Conservation (phyloP, 1,140 invertebrate genomes). For the Trichoplusia ni region DNA sequence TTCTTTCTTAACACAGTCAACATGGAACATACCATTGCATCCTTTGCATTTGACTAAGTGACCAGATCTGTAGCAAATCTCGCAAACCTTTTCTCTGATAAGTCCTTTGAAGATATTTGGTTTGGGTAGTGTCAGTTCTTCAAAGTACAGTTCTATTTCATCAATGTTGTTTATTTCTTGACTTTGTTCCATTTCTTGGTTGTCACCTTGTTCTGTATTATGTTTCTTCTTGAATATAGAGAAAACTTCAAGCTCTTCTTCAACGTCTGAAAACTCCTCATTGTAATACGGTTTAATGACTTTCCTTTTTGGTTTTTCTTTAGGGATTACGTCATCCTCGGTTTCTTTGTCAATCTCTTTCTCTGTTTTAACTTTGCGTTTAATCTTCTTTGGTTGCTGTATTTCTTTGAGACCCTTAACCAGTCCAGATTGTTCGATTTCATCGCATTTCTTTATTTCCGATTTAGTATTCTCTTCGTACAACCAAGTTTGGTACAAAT, state of each 20-base stretch:
- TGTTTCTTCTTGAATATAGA: conserved; percentile 50
- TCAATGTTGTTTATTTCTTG: conserved; percentile 40
- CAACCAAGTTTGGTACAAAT: conserved; percentile 81
- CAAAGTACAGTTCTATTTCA: conserved; percentile 68
- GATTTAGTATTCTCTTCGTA: conserved; percentile 73
- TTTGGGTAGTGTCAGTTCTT: conserved; percentile 62
- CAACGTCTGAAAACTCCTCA: conserved; percentile 65
- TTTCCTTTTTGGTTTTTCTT: conserved; percentile 69
- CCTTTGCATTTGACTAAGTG: conserved; percentile 85
- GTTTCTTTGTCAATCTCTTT: conserved; percentile 50
- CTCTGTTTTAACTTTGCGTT: conserved; percentile 54
- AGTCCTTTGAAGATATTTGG: conserved; percentile 84
- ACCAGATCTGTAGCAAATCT: conserved; percentile 84
- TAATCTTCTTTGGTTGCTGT: conserved; percentile 47
- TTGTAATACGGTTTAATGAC: conserved; percentile 61
- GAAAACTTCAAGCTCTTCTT: conserved; percentile 62
- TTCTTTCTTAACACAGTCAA: conserved; percentile 72
- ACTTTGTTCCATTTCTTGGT: conserved; percentile 25
- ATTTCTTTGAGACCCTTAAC: conserved; percentile 64
- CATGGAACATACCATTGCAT: conserved; percentile 82
- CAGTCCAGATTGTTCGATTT: conserved; percentile 58
- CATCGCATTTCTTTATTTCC: conserved; percentile 61
- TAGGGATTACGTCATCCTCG: conserved; percentile 39
- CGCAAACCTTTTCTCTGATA: conserved; percentile 84
- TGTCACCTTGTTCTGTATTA: conserved; percentile 31